These are phyloP conservation scores for Helicoverpa zea DNA, from an alignment of 1,140 invertebrate species.

Conservation along the genomic window DNA sequence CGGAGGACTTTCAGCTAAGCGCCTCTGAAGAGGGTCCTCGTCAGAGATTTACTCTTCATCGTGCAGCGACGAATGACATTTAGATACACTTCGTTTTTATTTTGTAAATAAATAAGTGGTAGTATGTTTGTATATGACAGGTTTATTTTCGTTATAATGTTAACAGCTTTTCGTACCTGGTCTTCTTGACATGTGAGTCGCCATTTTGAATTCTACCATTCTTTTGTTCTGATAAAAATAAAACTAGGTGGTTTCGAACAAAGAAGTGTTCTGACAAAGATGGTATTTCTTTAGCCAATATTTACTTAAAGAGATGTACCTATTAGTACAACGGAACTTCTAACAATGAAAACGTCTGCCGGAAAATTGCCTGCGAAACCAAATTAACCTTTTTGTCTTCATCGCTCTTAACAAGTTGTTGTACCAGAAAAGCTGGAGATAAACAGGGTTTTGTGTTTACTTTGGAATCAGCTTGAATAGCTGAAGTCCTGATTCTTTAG, in stretches of 20 bases:
- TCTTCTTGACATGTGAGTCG: not conserved
- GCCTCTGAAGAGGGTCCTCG: conserved; percentile 18
- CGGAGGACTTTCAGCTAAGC: not conserved
- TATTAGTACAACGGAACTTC: not conserved
- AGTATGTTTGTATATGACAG: not conserved
- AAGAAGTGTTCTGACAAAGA: not conserved
- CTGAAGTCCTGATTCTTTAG: conserved; percentile 19
- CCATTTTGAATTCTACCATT: not conserved
- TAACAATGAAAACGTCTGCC: not conserved
- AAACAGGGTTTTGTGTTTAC: not conserved
- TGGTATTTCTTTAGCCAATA: not conserved
- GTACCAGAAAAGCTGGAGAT: not conserved
- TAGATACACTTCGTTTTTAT: not conserved
- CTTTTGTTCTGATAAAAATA: not conserved
- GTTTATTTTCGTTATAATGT: not conserved
- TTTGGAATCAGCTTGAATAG: conserved; percentile 6
- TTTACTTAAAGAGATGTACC: not conserved
- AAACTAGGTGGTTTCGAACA: not conserved
- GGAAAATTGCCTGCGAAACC: not conserved
- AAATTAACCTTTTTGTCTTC: not conserved
- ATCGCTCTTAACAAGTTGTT: conserved; percentile 10
- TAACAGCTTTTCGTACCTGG: not conserved
- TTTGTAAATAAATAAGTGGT: too few relatives aligned
- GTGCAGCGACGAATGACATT: conserved; percentile 2
- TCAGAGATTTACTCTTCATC: conserved; percentile 17